Evolutionary conservation across 64 coral and sea anemone genomes (phyloP).

Genomic region (Acropora yongei): DNA sequence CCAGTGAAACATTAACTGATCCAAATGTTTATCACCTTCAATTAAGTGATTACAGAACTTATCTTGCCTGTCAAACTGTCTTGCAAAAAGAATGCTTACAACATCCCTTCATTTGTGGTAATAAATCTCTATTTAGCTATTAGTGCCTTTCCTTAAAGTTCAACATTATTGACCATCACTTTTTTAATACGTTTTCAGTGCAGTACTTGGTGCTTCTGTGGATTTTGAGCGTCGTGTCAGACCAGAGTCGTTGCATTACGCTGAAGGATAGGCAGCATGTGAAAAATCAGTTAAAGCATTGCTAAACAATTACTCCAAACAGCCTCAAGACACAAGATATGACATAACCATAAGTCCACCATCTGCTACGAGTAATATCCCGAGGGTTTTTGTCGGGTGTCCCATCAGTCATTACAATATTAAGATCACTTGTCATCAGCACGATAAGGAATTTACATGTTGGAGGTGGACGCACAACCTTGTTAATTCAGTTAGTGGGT

Average conservation of each 20-base stretch:
- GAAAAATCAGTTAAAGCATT: too few species aligned
- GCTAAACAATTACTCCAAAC: too few species aligned
- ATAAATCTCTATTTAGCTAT: background rate
- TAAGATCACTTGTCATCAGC: background rate
- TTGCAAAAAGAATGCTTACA: conserved; percentile 20
- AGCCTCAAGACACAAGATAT: too few species aligned
- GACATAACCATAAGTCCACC: too few species aligned
- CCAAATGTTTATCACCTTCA: background rate
- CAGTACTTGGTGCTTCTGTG: too few species aligned
- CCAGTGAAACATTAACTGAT: background rate
- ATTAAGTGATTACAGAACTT: conserved; percentile 17
- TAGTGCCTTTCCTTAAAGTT: background rate
- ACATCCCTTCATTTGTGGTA: conserved; percentile 36
- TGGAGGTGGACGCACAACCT: background rate
- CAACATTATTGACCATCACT: background rate
- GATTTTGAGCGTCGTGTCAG: too few species aligned
- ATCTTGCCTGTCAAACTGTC: conserved; percentile 21
- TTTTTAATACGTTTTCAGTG: too few species aligned
- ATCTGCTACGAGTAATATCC: too few species aligned
- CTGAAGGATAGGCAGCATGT: too few species aligned
- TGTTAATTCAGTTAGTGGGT: background rate
- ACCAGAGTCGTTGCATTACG: too few species aligned
- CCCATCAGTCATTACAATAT: background rate
- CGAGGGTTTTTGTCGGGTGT: too few species aligned
- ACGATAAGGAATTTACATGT: background rate